Base-by-base conservation (phyloP, 92 coral and sea anemone genomes). In the Isaurus tuberculatus region DNA sequence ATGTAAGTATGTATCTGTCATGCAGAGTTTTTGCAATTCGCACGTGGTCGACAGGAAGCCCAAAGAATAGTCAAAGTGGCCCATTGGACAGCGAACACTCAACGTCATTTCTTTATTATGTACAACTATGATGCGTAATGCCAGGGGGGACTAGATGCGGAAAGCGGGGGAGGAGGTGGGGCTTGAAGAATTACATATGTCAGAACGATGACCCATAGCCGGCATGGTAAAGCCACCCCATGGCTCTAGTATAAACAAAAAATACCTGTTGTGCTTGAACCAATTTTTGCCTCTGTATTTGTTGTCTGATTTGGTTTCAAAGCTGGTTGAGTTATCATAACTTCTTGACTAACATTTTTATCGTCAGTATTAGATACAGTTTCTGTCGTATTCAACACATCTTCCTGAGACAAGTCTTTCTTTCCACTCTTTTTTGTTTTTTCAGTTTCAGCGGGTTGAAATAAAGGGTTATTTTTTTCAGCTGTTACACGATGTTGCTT, bases 331-430 rank as follows among this genome's bases (percentile, higher is more conserved):
- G 9, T 16, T 9, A 68, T 15, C 25, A 30, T 16, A 19, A 26
- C 31, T 33, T 30, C 74, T 37, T 40, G n/a, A 14, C 5, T 16
- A 72, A 23, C 28, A 36, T 13, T 48, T 9, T 42, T 19, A 26
- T 5, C 26, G 5, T 25, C 15, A 8, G 32, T 23, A 22, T 16
- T 20, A 19, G 37, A 32, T 10, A 6, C 8, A 20, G 53, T 2
- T 23, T 6, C 32, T 6, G 3, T 4, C 2, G 27, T 51, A 32
- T 30, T 31, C 20, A 3, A 6, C 25, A 8, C 46, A 51, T 4
- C 44, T 8, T 33, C 31, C 48, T 34, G 82, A 29, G 82, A 77
- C 70, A 77, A 34, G 32, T 77, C 82, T 60, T 77, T 77, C 27
- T 77, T 77, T 20, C 70, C 82, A 77, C 82, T 77, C 70, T 77